These are phyloP conservation scores for Ciconia boyciana DNA, from an alignment of 2,113 vertebrate genomes.

Conservation along the genomic window DNA sequence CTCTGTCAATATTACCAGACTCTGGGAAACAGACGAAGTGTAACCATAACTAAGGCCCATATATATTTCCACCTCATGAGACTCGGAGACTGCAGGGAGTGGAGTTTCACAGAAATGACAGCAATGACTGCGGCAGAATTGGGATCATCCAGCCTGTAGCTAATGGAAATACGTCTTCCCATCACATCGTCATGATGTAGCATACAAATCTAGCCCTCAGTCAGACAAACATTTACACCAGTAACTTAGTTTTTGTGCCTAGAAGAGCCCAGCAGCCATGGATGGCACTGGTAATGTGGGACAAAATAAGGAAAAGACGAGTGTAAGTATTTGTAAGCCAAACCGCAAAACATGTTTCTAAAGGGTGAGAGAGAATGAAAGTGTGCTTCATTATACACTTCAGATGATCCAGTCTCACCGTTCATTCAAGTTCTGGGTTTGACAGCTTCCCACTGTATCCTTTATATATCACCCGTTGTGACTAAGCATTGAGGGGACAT, in stretches of 20 bases:
- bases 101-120: background rate
- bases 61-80: background rate
- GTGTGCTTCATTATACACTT: background rate
- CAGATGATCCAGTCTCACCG: background rate
- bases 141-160: background rate
- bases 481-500: slow-evolving; percentile 23
- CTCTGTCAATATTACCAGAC: background rate
- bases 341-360: background rate
- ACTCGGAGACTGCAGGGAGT: background rate
- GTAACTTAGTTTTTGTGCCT: background rate
- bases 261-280: background rate
- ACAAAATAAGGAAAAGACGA: background rate
- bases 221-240: background rate
- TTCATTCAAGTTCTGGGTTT: slow-evolving; percentile 23
- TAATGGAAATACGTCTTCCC: background rate
- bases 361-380: background rate
- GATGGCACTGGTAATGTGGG: background rate
- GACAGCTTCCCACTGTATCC: slow-evolving; percentile 38
- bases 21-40: background rate
- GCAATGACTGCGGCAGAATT: background rate
- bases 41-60: background rate
- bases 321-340: background rate
- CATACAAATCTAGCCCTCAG: background rate
- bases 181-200: background rate
- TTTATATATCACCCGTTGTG: slow-evolving; percentile 52